Conservation (phyloP, 2,797 vertebrate genomes). For the Gymnoscopelus microlampas region DNA sequence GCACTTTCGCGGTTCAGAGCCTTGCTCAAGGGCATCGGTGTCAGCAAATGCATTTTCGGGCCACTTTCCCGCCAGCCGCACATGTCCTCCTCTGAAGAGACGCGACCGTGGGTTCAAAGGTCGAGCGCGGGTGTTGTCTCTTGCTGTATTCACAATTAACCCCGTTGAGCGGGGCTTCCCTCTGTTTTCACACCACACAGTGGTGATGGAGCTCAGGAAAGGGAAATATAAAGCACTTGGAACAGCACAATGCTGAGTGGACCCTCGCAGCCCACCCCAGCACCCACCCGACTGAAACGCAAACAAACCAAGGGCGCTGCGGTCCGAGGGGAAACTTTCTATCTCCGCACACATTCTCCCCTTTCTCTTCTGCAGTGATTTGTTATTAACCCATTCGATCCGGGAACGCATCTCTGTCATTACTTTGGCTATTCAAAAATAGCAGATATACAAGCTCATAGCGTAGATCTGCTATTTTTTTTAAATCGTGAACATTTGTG, state of each 20-base stretch:
- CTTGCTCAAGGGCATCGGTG: too few species aligned
- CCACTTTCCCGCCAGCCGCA: slow-evolving; percentile 59
- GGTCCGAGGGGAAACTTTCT: not conserved
- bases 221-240: slow-evolving; percentile 84
- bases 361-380: slow-evolving; percentile 16
- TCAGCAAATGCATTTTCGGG: too few species aligned
- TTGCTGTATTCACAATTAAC: slow-evolving; percentile 91
- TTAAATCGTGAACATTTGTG: too few species aligned
- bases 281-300: slow-evolving; percentile 39
- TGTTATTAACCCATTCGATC: too few species aligned
- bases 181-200: slow-evolving; percentile 87
- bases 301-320: slow-evolving; percentile 47
- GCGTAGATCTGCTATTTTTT: too few species aligned
- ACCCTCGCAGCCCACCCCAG: slow-evolving; percentile 44
- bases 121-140: slow-evolving; percentile 83
- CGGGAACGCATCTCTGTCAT: too few species aligned
- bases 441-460: too few species aligned
- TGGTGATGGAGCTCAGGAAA: slow-evolving; percentile 82
- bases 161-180: slow-evolving; percentile 79
- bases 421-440: too few species aligned
- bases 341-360: slow-evolving; percentile 6
- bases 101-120: slow-evolving; percentile 77
- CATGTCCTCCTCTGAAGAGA: slow-evolving; percentile 81
- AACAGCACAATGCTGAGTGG: slow-evolving; percentile 62
- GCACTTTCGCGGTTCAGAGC: too few species aligned